A percentile compares a stretch with the other conserved stretches of the same genome.
Evolutionary conservation across 2,888 invertebrate species (phyloP).

Genomic region (Caenorhabditis afra): DNA sequence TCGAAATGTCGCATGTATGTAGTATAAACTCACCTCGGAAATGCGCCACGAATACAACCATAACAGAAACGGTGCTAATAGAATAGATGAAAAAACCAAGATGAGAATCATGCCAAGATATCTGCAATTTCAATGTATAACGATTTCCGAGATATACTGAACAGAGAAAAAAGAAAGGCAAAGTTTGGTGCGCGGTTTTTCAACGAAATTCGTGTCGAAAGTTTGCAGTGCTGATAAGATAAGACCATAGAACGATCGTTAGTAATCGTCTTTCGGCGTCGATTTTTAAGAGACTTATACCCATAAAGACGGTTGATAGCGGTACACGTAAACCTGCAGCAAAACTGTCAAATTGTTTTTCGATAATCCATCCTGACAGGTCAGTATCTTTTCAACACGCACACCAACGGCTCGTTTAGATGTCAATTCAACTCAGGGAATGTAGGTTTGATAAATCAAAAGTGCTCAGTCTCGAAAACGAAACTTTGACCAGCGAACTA

Average conservation of each 20-base stretch:
- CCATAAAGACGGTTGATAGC: conserved; percentile 2
- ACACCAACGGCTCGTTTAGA: too few relatives aligned
- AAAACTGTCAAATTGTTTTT: conserved; percentile 1
- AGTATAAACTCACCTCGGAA: conserved; percentile 34
- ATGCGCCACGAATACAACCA: conserved; percentile 59
- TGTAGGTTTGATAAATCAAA: too few relatives aligned
- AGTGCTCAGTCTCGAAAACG: background rate
- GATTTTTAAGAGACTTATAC: conserved; percentile 5
- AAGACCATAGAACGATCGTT: conserved; percentile 35
- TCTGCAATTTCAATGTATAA: too few relatives aligned
- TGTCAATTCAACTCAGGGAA: too few relatives aligned
- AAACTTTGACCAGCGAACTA: background rate
- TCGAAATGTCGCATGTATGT: background rate
- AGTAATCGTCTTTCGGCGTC: conserved; percentile 13
- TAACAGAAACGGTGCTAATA: conserved; percentile 33
- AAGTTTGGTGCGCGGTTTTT: conserved; percentile 21
- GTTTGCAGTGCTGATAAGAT: conserved; percentile 25
- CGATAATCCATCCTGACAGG: conserved; percentile 14
- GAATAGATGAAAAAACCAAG: conserved; percentile 6
- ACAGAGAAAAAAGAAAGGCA: background rate
- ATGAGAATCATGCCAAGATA: conserved; percentile 34
- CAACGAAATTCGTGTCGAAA: conserved; percentile 28
- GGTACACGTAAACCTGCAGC: background rate
- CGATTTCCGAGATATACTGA: background rate
- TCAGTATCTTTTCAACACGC: too few relatives aligned